Evolutionary conservation across 1,140 invertebrate genomes (phyloP).

Genomic region (Lethrus apterus): DNA sequence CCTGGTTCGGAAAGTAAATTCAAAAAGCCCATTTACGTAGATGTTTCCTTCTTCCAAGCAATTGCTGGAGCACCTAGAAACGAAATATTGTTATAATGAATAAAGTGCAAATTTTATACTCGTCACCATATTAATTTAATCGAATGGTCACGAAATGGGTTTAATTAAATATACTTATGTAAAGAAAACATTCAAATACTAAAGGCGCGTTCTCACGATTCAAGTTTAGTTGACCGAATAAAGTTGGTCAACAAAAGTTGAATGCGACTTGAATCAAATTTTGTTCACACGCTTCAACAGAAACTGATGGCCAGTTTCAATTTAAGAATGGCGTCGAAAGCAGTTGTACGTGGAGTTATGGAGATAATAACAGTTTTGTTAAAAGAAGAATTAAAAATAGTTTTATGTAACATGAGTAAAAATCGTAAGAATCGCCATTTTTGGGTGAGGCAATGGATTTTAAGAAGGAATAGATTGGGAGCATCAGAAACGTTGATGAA

Average conservation of each 20-base stretch:
- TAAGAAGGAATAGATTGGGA: conserved; percentile 11
- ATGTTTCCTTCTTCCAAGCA: too few relatives aligned
- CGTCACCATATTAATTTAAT: too few relatives aligned
- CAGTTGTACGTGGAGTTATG: conserved; percentile 3
- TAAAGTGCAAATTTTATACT: too few relatives aligned
- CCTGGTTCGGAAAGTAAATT: too few relatives aligned
- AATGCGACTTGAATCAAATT: conserved; percentile 3
- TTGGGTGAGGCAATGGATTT: conserved; percentile 9
- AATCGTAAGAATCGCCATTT: conserved; percentile 12
- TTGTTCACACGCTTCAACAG: conserved; percentile 5
- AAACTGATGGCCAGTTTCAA: conserved; percentile 13
- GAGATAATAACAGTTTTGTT: conserved; percentile 8
- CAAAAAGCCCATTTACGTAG: too few relatives aligned
- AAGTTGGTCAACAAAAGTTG: not conserved
- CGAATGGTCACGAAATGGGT: too few relatives aligned
- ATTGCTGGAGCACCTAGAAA: too few relatives aligned
- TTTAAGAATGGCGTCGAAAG: conserved; percentile 23
- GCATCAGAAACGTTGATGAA: conserved; percentile 14
- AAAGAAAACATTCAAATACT: not conserved
- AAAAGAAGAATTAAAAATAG: conserved; percentile 5
- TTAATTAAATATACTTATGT: too few relatives aligned
- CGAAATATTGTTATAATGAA: too few relatives aligned
- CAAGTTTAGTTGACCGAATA: conserved; percentile 5
- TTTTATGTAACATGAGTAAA: conserved; percentile 8
- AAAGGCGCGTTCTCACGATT: conserved; percentile 8